These are phyloP conservation scores for Zaprionus lachaisei DNA, from an alignment of 1,140 invertebrate genomes.

Conservation along the genomic window DNA sequence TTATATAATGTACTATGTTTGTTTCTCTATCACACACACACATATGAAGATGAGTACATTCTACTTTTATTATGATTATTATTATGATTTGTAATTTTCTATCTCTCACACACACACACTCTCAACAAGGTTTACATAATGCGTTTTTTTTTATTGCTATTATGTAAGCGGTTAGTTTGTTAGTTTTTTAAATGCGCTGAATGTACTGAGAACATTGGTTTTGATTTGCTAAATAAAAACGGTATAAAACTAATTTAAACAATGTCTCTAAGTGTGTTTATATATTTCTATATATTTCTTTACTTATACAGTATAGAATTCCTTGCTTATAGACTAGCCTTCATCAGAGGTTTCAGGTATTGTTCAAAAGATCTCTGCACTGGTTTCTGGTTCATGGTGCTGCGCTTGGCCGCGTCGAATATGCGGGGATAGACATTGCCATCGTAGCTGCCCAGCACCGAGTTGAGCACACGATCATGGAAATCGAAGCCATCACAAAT, in stretches of 20 bases:
- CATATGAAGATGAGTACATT: conserved; percentile 48
- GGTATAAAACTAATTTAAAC: conserved; percentile 83
- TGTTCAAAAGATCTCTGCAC: conserved; percentile 91
- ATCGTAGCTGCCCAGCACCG: conserved; percentile 94
- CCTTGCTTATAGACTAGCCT: conserved; percentile 88
- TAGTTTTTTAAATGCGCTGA: conserved; percentile 82
- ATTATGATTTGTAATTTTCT: conserved; percentile 17
- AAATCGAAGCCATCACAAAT: conserved; percentile 97
- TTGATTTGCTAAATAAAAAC: conserved; percentile 83
- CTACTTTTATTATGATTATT: conserved; percentile 41
- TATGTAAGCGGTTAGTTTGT: conserved; percentile 79
- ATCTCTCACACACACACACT: conserved; percentile 4
- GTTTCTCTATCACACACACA: conserved; percentile 48
- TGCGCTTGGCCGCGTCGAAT: conserved; percentile 93
- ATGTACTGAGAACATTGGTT: conserved; percentile 82
- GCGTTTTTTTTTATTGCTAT: conserved; percentile 69
- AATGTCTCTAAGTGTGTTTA: conserved; percentile 11
- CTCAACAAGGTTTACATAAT: conserved; percentile 59
- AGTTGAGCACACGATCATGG: conserved; percentile 92
- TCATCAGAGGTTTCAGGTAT: conserved; percentile 91
- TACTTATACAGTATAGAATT: background rate
- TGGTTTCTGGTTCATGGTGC: conserved; percentile 93
- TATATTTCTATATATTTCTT: conserved; percentile 4
- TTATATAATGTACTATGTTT: conserved; percentile 62
- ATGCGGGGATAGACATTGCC: conserved; percentile 96